A percentile compares a stretch with the other conserved stretches of the same genome.
Conservation (phyloP, 35 echinoderm and acorn worm species). For the Strongylocentrotus purpuratus region DNA sequence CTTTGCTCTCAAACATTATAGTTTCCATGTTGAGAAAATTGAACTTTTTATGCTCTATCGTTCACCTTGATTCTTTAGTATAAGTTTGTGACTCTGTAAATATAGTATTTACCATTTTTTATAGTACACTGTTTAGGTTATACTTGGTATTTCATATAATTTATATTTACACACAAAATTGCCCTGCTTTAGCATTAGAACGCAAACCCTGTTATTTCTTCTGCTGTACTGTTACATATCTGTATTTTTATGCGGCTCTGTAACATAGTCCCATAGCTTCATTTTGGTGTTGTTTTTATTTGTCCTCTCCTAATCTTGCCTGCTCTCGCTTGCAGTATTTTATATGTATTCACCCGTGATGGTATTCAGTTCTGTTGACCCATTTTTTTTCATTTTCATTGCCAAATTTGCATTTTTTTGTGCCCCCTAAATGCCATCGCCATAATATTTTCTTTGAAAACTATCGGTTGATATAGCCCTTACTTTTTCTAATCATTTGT, state of each 20-base stretch:
- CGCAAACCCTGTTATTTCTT: neutral
- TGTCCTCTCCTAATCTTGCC: constrained; percentile 21
- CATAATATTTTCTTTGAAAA: neutral
- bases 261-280: neutral
- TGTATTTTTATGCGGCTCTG: neutral
- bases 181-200: neutral
- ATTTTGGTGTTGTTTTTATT: constrained; percentile 30
- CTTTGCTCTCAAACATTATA: neutral
- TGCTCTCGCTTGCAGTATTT: constrained; percentile 20
- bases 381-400: neutral
- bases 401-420: neutral
- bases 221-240: no score
- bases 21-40: constrained; percentile 29
- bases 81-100: constrained; percentile 37
- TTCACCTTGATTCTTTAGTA: constrained; percentile 46
- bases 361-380: constrained; percentile 26
- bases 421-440: neutral
- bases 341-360: constrained; percentile 30
- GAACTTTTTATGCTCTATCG: constrained; percentile 37
- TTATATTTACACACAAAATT: neutral
- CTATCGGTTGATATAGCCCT: no score
- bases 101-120: constrained; percentile 24
- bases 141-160: constrained; percentile 13
- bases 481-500: no score
- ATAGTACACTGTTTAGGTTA: neutral